Evolutionary conservation across 2,113 vertebrate species (phyloP).

Genomic region (Tenrec ecaudatus): DNA sequence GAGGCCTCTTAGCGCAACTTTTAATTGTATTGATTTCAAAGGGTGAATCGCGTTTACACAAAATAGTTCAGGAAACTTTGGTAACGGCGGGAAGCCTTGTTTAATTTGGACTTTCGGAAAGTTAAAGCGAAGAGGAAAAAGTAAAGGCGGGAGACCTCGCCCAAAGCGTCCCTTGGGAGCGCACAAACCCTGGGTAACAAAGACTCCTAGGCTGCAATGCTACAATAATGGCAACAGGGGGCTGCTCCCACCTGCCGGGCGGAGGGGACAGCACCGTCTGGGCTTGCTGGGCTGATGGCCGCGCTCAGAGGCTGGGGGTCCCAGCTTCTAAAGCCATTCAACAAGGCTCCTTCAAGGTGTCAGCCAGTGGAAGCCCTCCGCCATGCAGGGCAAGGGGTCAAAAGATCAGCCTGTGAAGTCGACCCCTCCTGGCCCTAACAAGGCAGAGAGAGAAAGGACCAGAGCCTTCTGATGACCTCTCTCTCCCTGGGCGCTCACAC

Average conservation of each 20-base stretch:
- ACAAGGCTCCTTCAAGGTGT: slow-evolving; percentile 76
- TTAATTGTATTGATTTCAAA: slow-evolving; percentile 84
- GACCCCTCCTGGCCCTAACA: slow-evolving; percentile 61
- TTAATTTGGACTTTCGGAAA: slow-evolving; percentile 86
- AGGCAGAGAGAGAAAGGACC: slow-evolving; percentile 43
- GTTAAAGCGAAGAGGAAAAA: slow-evolving; percentile 71
- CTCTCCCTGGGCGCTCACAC: slow-evolving; percentile 66
- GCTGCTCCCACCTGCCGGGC: too few species aligned
- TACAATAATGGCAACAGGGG: slow-evolving; percentile 54
- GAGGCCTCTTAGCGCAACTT: slow-evolving; percentile 66
- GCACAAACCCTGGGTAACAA: slow-evolving; percentile 71
- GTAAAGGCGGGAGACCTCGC: slow-evolving; percentile 70
- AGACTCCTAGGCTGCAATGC: slow-evolving; percentile 53
- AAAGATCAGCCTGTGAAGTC: slow-evolving; percentile 72
- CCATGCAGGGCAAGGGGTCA: slow-evolving; percentile 71
- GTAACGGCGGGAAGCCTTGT: slow-evolving; percentile 81
- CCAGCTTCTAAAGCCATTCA: slow-evolving; percentile 56
- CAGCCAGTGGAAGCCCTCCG: slow-evolving; percentile 73
- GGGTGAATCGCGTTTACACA: slow-evolving; percentile 74
- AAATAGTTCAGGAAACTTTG: slow-evolving; percentile 79
- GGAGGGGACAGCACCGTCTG: too few species aligned
- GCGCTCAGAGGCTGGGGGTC: background rate
- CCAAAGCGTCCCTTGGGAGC: slow-evolving; percentile 63
- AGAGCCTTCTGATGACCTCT: slow-evolving; percentile 71
- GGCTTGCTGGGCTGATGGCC: background rate